Evolutionary conservation across 1,140 invertebrate species (phyloP), one percentile per base, ranked within the genome.

Genomic region (Atta colombica): DNA sequence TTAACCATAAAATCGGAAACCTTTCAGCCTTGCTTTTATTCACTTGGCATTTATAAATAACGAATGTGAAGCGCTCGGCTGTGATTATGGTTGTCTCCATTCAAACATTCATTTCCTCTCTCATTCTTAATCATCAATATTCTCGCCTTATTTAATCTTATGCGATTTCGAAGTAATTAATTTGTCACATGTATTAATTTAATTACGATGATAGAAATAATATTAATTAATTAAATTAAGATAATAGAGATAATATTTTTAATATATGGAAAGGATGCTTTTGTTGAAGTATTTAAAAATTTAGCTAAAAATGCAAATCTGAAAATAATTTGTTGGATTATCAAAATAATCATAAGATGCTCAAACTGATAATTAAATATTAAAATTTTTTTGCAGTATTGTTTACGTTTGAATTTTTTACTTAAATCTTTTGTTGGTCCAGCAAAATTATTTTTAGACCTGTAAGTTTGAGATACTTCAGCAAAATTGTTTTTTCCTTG

Each of bases 41-140:
- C 69, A 25, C 25, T 31, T 61, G 49, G 12, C 68, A 10, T 84
- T 61, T 74, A 61, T 84, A 84, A 75, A 84, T 61, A 75, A 84
- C 58, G 55, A 21, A 31, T 28, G 58, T 31, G 14, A 55, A 81
- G 16, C 39, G 49, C 58, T 58, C 16, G 31, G 39, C 63, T 0
- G 21, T 39, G 68, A 82, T 72, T 61, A 75, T 25, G 68, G 8
- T 16, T 31, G 68, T 61, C 61, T 31, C 18, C 25, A 49, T 51
- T n/a, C 66, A 25, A 71, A 5, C 35, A 14, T 45, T 31, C 35
- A 60, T 18, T 55, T 71, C n/a, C 21, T 58, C 31, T n/a, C 35
- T 72, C 8, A 28, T 16, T 35, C n/a, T 51, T n/a, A 14, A 7
- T 63, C 8, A 18, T 0, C 2, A 16, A 16, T 39, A 28, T 39